Base-by-base conservation (phyloP, 1,140 invertebrate species). In the Anastrepha obliqua region DNA sequence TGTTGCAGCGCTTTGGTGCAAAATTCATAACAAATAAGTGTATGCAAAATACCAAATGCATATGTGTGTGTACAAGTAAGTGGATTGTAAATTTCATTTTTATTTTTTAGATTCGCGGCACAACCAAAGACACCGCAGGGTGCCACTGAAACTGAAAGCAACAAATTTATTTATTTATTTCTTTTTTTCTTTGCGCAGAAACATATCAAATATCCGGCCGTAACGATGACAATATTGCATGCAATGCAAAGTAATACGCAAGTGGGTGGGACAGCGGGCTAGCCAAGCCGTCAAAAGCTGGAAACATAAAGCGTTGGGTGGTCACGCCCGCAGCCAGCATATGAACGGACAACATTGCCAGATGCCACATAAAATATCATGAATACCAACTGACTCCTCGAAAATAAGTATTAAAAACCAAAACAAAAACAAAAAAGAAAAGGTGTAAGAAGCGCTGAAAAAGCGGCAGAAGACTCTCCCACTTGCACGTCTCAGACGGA, bases 111-210 rank as follows among this genome's bases (percentile, higher is more conserved):
- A 58, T 55, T 47, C 8, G 74, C 74, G 74, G n/a, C 20, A 55
- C 20, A 20, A 7, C 47, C 51, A 81, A 81, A 58, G 74, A 13
- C 74, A 51, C 74, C n/a, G 17, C 74, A 81, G 74, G 74, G 74
- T 81, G 74, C 74, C 74, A 58, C 47, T 55, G 74, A 78, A 78
- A 55, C 74, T 78, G 74, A 81, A 81, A 81, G 74, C 74, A 9
- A 29, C 47, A 51, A 17, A 81, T 20, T 51, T 81, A 20, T 81
- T 29, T 29, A 29, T 29, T 29, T 29, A 29, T 29, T 29, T 29
- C 29, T 55, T 1, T 6, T 55, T 55, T 55, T 55, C 51, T 55
- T 55, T 11, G 51, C 51, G 7, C n/a, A 29, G 11, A 81, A 81
- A 81, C 47, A 78, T 81, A 81, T 81, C 74, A 81, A 81, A 81